Conservation (phyloP, 1,140 invertebrate species). For the Drosophila aff. region DNA sequence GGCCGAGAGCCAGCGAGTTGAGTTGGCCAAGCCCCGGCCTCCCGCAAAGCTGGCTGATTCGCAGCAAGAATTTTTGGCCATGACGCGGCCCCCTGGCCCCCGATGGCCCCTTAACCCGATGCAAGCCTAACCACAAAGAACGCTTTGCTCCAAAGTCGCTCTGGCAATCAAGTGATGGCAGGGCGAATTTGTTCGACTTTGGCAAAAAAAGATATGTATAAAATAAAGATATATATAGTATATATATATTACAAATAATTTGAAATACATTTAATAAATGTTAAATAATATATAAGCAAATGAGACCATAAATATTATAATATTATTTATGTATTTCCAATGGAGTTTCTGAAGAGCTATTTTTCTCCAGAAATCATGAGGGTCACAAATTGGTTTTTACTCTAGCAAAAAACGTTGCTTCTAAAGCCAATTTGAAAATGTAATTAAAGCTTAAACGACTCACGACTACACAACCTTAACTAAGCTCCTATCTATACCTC, state of each 20-base stretch:
- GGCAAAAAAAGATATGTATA: background rate
- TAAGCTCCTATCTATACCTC: background rate
- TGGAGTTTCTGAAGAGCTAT: background rate
- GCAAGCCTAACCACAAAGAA: constrained; percentile 65
- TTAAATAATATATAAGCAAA: background rate
- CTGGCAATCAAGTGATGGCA: constrained; percentile 72
- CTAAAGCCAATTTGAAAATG: background rate
- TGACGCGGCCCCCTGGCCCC: background rate
- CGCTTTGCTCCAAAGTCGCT: constrained; percentile 74
- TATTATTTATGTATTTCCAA: background rate
- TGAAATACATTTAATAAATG: no score
- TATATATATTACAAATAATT: no score
- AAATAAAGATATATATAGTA: background rate
- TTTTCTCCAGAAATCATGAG: background rate
- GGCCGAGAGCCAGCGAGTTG: constrained; percentile 52
- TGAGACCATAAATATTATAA: background rate
- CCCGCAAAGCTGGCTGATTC: constrained; percentile 27
- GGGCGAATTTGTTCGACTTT: constrained; percentile 3
- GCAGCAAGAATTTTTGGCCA: constrained; percentile 45
- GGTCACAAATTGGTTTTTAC: background rate
- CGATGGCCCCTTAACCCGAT: constrained; percentile 12
- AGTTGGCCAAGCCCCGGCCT: constrained; percentile 14
- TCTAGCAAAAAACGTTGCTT: background rate
- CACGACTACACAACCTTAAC: background rate
- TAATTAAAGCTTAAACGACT: background rate